Conservation (phyloP, 2,797 vertebrate genomes). For the Saxicola maurus region DNA sequence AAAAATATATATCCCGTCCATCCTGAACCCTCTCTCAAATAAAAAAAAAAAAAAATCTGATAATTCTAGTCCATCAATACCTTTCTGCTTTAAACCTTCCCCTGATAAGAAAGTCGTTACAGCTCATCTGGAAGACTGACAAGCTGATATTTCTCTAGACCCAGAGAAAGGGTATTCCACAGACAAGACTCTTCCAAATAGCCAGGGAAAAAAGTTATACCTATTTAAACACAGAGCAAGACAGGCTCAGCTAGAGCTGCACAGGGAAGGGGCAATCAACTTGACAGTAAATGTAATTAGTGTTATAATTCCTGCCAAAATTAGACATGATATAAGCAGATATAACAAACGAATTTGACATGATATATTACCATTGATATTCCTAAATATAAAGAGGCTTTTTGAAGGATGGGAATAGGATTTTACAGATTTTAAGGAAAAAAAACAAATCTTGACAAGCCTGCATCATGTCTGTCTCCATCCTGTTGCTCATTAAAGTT, state of each 20-base stretch:
- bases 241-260: neutral
- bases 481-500: neutral
- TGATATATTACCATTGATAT: neutral
- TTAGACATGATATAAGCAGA: slow-evolving; percentile 6
- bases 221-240: neutral
- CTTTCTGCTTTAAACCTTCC: neutral
- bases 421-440: neutral
- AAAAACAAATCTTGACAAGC: neutral
- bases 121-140: neutral
- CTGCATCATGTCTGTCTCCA: neutral
- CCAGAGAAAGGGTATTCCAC: neutral
- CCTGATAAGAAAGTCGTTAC: neutral
- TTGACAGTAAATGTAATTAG: slow-evolving; percentile 38
- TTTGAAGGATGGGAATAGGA: neutral
- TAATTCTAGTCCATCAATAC: neutral
- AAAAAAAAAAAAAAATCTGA: neutral
- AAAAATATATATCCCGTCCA: too few species aligned
- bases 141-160: neutral
- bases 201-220: neutral
- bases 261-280: neutral
- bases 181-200: neutral
- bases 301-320: slow-evolving; percentile 32
- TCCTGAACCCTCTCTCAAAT: neutral
- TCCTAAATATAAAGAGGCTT: neutral
- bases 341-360: neutral